Base-by-base conservation (phyloP, 2,888 invertebrate species). In the Omphaloscelis lunosa region DNA sequence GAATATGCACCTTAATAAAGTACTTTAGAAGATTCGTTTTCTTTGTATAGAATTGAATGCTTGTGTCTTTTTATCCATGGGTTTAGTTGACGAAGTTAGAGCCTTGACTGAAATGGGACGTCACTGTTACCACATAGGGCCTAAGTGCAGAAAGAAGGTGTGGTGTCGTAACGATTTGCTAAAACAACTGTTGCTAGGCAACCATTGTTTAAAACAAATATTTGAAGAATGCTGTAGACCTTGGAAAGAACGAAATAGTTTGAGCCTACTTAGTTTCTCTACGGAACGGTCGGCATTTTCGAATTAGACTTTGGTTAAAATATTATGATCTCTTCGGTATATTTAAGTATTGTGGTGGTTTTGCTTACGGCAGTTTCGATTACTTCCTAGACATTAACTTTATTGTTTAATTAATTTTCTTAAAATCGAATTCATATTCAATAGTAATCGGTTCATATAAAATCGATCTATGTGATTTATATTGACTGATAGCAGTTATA, bases 101-200 rank as follows among this genome's bases (percentile, higher is more conserved):
- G 92, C 96, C 96, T 96, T 96, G 96, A 93, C 92, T 95, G 95
- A 95, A 96, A 94, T 96, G 92, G 95, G 95, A 95, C 95, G 94
- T 90, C 92, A 91, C 91, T 89, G 92, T 95, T 95, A 95, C 96
- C 94, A 95, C 95, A 95, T 93, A 94, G 95, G 93, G 92, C 94
- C 93, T 95, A 95, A 94, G 93, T 94, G 93, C 92, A 93, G 93
- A 93, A 95, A 95, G 93, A 94, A 95, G 95, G 94, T 92, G 91
- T 89, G 92, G 91, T 94, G 93, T 91, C 89, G 94, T 93, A 95
- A 95, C 89, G 80, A 89, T 84, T 89, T 91, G 90, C 90, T 89
- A 92, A 91, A 92, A 87, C 78, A 79, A 77, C 86, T 82, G 93
- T 94, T 93, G 90, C 93, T 91, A 93, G 79, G 94, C 87, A 80